A percentile compares a stretch with the other conserved stretches of the same genome.
phyloP scores from a whole-genome alignment of 1,140 invertebrate genomes.

The Tetramorium alpestre region DNA sequence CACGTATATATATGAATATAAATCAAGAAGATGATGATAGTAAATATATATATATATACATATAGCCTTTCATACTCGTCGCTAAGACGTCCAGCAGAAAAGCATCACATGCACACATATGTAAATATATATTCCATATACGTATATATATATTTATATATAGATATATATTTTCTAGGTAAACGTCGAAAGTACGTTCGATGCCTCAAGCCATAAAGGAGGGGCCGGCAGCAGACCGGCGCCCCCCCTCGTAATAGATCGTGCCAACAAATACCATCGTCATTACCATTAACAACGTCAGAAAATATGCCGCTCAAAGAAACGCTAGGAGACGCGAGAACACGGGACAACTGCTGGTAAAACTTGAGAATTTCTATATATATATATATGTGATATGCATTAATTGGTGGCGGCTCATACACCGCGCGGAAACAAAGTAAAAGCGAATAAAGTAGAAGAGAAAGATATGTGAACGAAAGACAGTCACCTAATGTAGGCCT shows the following conservation, averaged over 20 bases:
- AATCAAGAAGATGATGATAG: conserved; percentile 54
- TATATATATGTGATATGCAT: conserved; percentile 67
- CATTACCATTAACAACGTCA: conserved; percentile 73
- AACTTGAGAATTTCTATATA: conserved; percentile 64
- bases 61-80: conserved; percentile 66
- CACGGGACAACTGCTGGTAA: conserved; percentile 61
- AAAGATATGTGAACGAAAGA: conserved; percentile 66
- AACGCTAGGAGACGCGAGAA: conserved; percentile 61
- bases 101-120: conserved; percentile 69
- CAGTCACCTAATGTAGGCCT: conserved; percentile 65
- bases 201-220: conserved; percentile 82
- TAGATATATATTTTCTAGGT: conserved; percentile 49
- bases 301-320: conserved; percentile 58
- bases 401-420: conserved; percentile 57
- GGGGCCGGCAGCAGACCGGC: conserved; percentile 60
- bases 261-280: conserved; percentile 80
- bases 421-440: conserved; percentile 61
- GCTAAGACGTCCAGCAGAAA: conserved; percentile 65
- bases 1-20: conserved; percentile 63
- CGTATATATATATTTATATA: conserved; percentile 59
- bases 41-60: conserved; percentile 66
- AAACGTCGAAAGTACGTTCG: conserved; percentile 73
- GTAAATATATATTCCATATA: conserved; percentile 54
- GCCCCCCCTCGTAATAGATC: conserved; percentile 71
- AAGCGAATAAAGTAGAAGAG: conserved; percentile 71